Evolutionary conservation across 2,797 vertebrate genomes (phyloP).

Genomic region (Odontamblyopus rebecca): DNA sequence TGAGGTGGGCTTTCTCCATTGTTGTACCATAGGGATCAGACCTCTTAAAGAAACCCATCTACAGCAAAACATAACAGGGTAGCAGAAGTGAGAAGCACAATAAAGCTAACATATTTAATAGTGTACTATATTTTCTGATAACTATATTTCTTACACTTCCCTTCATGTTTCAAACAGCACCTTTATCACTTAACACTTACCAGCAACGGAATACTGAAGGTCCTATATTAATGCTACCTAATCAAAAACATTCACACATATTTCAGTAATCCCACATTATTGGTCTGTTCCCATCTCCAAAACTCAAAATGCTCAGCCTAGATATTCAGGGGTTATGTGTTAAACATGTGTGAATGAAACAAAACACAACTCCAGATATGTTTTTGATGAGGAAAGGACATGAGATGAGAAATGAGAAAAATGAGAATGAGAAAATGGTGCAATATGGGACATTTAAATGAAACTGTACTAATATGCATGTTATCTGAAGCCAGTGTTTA

Average conservation of each 20-base stretch:
- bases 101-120: neutral
- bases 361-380: too few relatives aligned
- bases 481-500: neutral
- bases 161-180: neutral
- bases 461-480: neutral
- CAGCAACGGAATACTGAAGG: neutral
- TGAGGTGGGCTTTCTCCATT: slow-evolving; percentile 95
- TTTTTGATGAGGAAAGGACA: too few relatives aligned
- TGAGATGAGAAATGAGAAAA: too few relatives aligned
- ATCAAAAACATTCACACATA: too few relatives aligned
- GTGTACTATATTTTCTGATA: neutral
- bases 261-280: too few relatives aligned
- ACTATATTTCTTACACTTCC: neutral
- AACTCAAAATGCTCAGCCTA: too few relatives aligned
- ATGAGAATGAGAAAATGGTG: too few relatives aligned
- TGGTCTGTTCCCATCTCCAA: too few relatives aligned
- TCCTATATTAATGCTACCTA: too few relatives aligned
- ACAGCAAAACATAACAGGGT: slow-evolving; percentile 49
- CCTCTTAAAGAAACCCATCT: slow-evolving; percentile 94
- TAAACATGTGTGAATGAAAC: too few relatives aligned
- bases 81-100: neutral
- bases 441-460: neutral
- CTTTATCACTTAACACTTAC: neutral
- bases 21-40: slow-evolving; percentile 88
- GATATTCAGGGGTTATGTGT: too few relatives aligned